Percentiles rank a stretch among this genome's conserved stretches.
Conservation (phyloP, 2,888 invertebrate species). For the Eupeodes latifasciatus region DNA sequence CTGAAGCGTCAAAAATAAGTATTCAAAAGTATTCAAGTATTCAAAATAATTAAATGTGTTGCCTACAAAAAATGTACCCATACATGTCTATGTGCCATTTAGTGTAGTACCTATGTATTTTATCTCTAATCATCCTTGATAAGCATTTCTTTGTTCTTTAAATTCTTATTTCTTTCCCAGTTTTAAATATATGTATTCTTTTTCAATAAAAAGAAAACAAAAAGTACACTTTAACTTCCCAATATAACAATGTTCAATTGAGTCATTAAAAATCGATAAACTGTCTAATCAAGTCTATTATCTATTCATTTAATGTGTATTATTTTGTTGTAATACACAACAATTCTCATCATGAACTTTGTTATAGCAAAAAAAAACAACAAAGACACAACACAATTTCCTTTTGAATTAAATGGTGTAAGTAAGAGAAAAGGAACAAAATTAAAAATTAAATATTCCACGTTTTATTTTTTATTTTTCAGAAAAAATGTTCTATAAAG, state of each 20-base stretch:
- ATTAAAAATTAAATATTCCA: constrained; percentile 41
- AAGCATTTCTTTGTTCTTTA: too few species aligned
- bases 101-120: too few species aligned
- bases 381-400: neutral
- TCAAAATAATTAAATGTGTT: too few species aligned
- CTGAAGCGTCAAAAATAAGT: too few species aligned
- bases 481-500: constrained; percentile 7
- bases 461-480: constrained; percentile 29
- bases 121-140: too few species aligned
- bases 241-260: constrained; percentile 45
- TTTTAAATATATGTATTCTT: neutral
- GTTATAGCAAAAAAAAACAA: neutral
- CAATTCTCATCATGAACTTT: neutral
- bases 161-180: neutral
- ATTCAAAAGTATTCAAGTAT: too few species aligned
- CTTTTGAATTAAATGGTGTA: neutral
- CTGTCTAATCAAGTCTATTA: constrained; percentile 62
- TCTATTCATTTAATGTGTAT: constrained; percentile 68
- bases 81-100: too few species aligned
- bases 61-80: too few species aligned
- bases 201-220: neutral
- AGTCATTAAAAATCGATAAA: constrained; percentile 68
- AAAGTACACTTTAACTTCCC: neutral
- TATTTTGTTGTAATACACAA: constrained; percentile 24
- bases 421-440: neutral